Base-by-base conservation (phyloP, 2,797 vertebrate species). In the Myripristis jacobus region DNA sequence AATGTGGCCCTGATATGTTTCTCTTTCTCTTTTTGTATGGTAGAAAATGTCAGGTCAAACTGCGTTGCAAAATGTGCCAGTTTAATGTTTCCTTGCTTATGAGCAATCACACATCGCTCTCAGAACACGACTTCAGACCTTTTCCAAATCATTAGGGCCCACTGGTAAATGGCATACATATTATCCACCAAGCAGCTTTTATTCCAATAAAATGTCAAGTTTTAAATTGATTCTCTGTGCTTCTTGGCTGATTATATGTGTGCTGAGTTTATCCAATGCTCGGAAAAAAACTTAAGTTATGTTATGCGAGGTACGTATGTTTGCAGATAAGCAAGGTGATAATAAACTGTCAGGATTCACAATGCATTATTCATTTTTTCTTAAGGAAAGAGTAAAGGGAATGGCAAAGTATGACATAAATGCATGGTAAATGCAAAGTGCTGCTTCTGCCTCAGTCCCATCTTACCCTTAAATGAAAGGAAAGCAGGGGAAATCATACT, bases 181-280 rank as follows among this genome's bases (percentile, higher is more conserved):
- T 76, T 61, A 68, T 78, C 69, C 72, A 72, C 55, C 19, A 15
- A 71, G 66, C 66, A 47, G 47, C 54, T 50, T 70, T 75, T 63
- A 21, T 74, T 80, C 80, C 57, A 78, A 63, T 66, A 21, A 79
- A 84, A 82, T 81, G 77, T 73, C 64, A 82, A 21, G 46, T 67
- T 75, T 52, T 59, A 66, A 68, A 77, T 75, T 34, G 79, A 76
- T 73, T 71, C 27, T 3, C 27, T 6, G 62, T 4, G 9, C 34
- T 4, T 8, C 54, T 73, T 57, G 52, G 46, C 56, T 70, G 29
- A 62, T 67, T 27, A 5, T 8, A 21, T 6, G 46, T 12, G 3
- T 19, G 1, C 15, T 9, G 27, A 46, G 44, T 54, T 46, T 31
- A 59, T 44, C 57, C 1, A 46, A 16, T 22, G 25, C 69, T 43